Conservation (phyloP, 1,140 invertebrate genomes). For the Macrocentrus cingulum region DNA sequence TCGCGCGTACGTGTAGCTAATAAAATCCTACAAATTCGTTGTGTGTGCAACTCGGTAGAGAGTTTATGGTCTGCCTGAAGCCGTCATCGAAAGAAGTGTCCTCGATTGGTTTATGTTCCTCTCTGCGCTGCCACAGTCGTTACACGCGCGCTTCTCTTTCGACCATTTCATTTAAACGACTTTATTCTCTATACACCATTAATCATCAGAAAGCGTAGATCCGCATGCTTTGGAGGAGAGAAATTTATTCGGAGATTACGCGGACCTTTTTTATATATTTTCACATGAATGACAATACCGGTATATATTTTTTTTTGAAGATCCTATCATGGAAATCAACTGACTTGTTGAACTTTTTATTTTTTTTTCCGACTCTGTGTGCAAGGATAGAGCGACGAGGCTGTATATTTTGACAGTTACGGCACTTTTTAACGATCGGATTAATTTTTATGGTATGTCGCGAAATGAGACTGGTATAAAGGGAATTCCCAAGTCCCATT, state of each 20-base stretch:
- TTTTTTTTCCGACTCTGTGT: constrained; percentile 8
- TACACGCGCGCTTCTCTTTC: constrained; percentile 1
- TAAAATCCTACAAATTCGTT: constrained; percentile 58
- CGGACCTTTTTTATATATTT: too few relatives aligned
- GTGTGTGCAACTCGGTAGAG: constrained; percentile 33
- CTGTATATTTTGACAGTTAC: constrained; percentile 53
- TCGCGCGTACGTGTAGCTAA: constrained; percentile 33
- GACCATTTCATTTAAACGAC: background rate
- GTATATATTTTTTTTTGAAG: background rate
- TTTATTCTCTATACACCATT: background rate
- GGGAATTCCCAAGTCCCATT: constrained; percentile 32
- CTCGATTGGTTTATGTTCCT: constrained; percentile 16
- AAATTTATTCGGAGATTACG: too few relatives aligned
- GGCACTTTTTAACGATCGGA: constrained; percentile 49
- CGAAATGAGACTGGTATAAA: constrained; percentile 40
- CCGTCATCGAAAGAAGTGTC: constrained; percentile 41
- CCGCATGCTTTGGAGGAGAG: too few relatives aligned
- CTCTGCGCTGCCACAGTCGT: constrained; percentile 10
- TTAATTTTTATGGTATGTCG: constrained; percentile 51
- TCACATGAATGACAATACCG: too few relatives aligned
- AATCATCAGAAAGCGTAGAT: too few relatives aligned
- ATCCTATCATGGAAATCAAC: too few relatives aligned
- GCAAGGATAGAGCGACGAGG: constrained; percentile 8
- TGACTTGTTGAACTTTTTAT: too few relatives aligned
- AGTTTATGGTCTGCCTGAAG: constrained; percentile 46